Conservation (phyloP, 1,140 invertebrate genomes). For the Neodiprion lecontei region DNA sequence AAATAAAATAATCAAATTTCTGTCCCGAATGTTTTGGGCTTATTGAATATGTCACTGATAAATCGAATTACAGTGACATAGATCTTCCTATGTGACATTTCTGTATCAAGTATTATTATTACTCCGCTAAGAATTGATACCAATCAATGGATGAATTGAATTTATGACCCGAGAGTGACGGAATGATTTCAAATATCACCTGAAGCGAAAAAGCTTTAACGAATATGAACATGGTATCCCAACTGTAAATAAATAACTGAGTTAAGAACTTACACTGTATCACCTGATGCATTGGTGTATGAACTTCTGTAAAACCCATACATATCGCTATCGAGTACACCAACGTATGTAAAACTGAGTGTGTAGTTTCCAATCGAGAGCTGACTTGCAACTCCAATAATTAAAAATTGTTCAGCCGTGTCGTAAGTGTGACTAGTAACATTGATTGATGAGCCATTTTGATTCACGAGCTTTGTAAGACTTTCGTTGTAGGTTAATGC, state of each 20-base stretch:
- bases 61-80: no score
- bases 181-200: no score
- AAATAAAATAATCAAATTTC: background rate
- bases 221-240: no score
- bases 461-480: background rate
- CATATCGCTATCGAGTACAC: slow-evolving; percentile 25
- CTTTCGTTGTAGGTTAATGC: slow-evolving; percentile 15
- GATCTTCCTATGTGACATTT: no score
- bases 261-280: slow-evolving; percentile 29
- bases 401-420: slow-evolving; percentile 19
- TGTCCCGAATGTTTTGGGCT: background rate
- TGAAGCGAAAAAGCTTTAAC: no score
- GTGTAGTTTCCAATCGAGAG: background rate
- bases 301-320: slow-evolving; percentile 37
- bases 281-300: slow-evolving; percentile 25
- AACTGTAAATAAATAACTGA: no score
- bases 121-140: no score
- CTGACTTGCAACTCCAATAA: background rate
- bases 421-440: slow-evolving; percentile 14
- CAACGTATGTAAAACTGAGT: slow-evolving; percentile 27
- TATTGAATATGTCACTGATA: background rate
- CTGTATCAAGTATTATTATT: no score
- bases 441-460: background rate
- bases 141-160: no score
- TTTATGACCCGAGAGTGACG: no score